A percentile compares a stretch with the other conserved stretches of the same genome.
These are phyloP conservation scores for Paramormyrops hopkinsi DNA, from an alignment of 2,797 vertebrate species.

Conservation along the genomic window DNA sequence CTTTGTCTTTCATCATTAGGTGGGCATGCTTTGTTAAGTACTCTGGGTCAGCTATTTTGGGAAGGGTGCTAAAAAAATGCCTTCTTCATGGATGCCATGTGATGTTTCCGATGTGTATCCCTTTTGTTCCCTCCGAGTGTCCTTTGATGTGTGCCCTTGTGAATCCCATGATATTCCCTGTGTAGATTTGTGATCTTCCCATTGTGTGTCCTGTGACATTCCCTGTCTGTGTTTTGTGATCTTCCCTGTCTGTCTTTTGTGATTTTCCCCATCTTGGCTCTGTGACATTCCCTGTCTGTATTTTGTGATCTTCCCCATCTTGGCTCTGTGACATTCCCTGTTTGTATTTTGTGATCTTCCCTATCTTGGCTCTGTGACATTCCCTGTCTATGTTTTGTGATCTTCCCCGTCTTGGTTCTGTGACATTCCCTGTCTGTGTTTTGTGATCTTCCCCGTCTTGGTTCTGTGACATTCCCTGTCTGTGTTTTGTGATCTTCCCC, in stretches of 20 bases:
- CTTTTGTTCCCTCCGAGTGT: not conserved
- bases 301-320: not conserved
- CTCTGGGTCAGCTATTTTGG: slow-evolving; percentile 7
- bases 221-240: not conserved
- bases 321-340: not conserved
- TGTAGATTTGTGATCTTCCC: not conserved
- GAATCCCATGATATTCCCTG: not conserved
- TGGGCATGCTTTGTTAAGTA: slow-evolving; percentile 1
- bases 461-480: not conserved
- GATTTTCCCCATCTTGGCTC: not conserved
- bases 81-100: not conserved
- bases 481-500: not conserved
- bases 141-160: not conserved
- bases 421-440: not conserved
- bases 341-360: not conserved
- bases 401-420: not conserved
- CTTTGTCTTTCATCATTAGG: not conserved
- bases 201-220: not conserved
- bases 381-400: not conserved
- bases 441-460: not conserved
- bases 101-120: not conserved
- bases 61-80: slow-evolving; percentile 3
- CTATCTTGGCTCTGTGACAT: too few species aligned
- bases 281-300: not conserved
- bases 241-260: not conserved